These are phyloP conservation scores for Leuctra nigra DNA, from an alignment of 2,888 invertebrate species.

Conservation along the genomic window DNA sequence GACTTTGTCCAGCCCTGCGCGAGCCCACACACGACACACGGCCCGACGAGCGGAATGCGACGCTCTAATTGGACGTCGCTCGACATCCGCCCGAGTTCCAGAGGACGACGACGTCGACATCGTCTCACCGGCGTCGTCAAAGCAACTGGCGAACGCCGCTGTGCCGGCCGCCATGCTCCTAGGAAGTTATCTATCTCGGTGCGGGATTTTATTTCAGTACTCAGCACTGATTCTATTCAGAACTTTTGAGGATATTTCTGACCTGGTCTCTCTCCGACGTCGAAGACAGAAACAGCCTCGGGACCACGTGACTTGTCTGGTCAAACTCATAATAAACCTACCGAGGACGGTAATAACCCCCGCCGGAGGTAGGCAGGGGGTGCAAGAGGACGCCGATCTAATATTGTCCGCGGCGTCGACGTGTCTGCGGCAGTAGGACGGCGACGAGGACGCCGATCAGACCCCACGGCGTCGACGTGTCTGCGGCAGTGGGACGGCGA, in stretches of 20 bases:
- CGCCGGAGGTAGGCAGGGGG: too few relatives aligned
- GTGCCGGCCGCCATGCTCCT: constrained; percentile 3
- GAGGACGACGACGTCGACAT: constrained; percentile 36
- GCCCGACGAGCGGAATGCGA: not conserved
- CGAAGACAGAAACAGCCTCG: constrained; percentile 10
- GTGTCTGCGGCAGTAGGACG: not conserved
- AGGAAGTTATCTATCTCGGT: constrained; percentile 16
- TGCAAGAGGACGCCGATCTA: too few relatives aligned
- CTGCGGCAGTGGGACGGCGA: not conserved
- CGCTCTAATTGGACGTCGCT: not conserved
- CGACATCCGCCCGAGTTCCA: not conserved
- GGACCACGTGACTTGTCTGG: not conserved
- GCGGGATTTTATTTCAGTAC: constrained; percentile 25
- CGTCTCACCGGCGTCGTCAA: constrained; percentile 30
- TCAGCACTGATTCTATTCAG: constrained; percentile 22
- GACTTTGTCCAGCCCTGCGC: not conserved
- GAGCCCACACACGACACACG: not conserved
- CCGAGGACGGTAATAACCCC: not conserved
- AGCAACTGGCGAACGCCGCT: constrained; percentile 14
- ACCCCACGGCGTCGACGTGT: not conserved
- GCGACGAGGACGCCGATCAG: not conserved
- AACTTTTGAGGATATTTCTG: constrained; percentile 25
- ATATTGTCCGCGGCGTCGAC: too few relatives aligned
- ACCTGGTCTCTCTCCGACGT: constrained; percentile 16
- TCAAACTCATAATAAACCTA: constrained; percentile 8